Conservation (phyloP, 2,797 vertebrate species). For the Phataginus tricuspis region DNA sequence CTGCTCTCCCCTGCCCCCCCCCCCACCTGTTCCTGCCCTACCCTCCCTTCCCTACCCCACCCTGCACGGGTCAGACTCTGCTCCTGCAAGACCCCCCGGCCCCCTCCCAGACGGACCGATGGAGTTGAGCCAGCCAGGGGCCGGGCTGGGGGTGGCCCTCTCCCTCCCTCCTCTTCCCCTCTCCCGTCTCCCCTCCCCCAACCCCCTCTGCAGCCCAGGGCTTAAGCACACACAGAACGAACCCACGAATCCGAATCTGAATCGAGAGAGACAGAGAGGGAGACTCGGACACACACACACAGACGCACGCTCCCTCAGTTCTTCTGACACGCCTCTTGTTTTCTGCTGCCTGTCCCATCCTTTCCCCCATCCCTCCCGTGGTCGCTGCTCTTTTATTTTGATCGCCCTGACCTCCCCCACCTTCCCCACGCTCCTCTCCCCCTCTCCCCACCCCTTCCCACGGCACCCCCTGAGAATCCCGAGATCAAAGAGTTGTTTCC, state of each 20-base stretch:
- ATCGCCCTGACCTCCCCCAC: constrained; percentile 67
- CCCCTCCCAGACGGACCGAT: constrained; percentile 77
- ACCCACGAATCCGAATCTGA: background rate
- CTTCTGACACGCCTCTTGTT: constrained; percentile 69
- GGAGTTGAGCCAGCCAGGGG: constrained; percentile 82
- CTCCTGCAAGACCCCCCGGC: constrained; percentile 78
- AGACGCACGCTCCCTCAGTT: constrained; percentile 59
- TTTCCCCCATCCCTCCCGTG: constrained; percentile 67
- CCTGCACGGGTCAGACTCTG: constrained; percentile 74
- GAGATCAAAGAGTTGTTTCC: constrained; percentile 86
- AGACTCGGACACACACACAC: constrained; percentile 55
- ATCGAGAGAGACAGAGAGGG: constrained; percentile 77
- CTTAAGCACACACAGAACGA: constrained; percentile 47
- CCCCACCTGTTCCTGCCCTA: background rate
- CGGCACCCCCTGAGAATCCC: constrained; percentile 78
- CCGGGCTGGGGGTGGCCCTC: constrained; percentile 80
- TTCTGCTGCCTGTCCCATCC: constrained; percentile 72
- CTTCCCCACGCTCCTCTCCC: constrained; percentile 62
- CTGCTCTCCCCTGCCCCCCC: constrained; percentile 41
- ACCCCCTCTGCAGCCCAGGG: constrained; percentile 65
- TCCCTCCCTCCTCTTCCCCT: constrained; percentile 59
- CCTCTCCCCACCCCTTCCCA: constrained; percentile 76
- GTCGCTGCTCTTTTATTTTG: constrained; percentile 76
- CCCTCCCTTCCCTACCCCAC: constrained; percentile 35
- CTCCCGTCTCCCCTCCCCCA: constrained; percentile 60